Base-by-base conservation (phyloP, 1,140 invertebrate genomes). In the Formica selysi region DNA sequence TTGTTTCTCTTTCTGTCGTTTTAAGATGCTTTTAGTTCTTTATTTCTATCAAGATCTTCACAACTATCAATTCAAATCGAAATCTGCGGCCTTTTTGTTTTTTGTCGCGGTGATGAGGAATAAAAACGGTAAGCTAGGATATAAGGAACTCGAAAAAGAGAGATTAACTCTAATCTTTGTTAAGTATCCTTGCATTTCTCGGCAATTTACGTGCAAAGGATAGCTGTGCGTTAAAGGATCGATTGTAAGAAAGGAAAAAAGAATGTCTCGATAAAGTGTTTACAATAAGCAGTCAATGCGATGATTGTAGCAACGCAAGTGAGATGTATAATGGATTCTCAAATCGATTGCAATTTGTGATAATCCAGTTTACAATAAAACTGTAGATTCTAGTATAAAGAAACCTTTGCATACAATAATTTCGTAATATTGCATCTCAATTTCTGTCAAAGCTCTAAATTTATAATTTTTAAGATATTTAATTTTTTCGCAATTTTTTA, bases 81-180 rank as follows among this genome's bases (percentile, higher is more conserved):
- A 70, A 16, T 2, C 16, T 70, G 22, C 62, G 26, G 26, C 10
- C 11, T 36, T 83, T 36, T 48, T 16, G 16, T n/a, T n/a, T 19
- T 83, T 13, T 32, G 29, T 54, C 26, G 7, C 13, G n/a, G 44
- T 32, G 38, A 32, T 32, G 13, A 10, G 32, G 44, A 26, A 41
- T 59, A 41, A 59, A 22, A 22, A 59, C n/a, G 16, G 11, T 67
- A 67, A 13, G 8, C 2, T 67, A 68, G 51, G 41, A 44, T 70
- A 22, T 44, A 61, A 13, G 8, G 5, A n/a, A 81, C 8, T 81
- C 19, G 26, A 51, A 5, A 51, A 51, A 16, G 48, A 51, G 16
- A 48, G 44, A 73, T 81, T 61, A 81, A n/a, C 1, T 26, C 68
- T 83, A 73, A 74, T 73, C 26, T 81, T 26, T 61, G 51, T 81